Conservation (phyloP, 2,888 invertebrate species). For the Caenorhabditis sulstoni region DNA sequence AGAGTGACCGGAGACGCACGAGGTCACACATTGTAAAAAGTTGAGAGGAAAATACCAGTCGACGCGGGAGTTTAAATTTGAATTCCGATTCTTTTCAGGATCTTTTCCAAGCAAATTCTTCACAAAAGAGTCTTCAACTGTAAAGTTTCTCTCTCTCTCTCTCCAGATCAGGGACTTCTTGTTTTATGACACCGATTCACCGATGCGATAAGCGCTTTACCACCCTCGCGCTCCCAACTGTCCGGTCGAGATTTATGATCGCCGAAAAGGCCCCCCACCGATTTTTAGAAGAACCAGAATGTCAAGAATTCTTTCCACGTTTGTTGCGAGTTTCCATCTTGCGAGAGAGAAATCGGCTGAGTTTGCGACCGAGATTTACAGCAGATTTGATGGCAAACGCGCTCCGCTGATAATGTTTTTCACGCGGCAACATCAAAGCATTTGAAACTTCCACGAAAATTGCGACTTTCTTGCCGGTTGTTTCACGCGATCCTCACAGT, state of each 20-base stretch:
- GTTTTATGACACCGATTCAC: slow-evolving; percentile 27
- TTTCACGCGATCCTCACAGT: not conserved
- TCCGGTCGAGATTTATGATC: slow-evolving; percentile 30
- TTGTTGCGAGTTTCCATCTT: not conserved
- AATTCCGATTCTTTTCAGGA: not conserved
- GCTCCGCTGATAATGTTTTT: slow-evolving; percentile 34
- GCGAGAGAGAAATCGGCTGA: no score
- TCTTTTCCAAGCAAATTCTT: not conserved
- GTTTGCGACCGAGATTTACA: no score
- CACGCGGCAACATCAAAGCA: slow-evolving; percentile 26
- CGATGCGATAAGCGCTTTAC: slow-evolving; percentile 24
- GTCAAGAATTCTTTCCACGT: not conserved
- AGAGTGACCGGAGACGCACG: slow-evolving; percentile 25
- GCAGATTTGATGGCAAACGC: not conserved
- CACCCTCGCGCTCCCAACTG: slow-evolving; percentile 19
- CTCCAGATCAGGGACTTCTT: not conserved
- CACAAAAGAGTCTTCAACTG: no score
- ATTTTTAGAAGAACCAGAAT: not conserved
- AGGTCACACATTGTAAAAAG: slow-evolving; percentile 30
- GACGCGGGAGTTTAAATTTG: not conserved
- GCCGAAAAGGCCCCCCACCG: slow-evolving; percentile 19
- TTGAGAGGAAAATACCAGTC: slow-evolving; percentile 2
- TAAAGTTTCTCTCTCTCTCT: no score
- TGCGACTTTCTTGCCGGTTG: not conserved
- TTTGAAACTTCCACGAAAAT: not conserved